Base-by-base conservation (phyloP, 2,888 invertebrate species). In the Automeris io region DNA sequence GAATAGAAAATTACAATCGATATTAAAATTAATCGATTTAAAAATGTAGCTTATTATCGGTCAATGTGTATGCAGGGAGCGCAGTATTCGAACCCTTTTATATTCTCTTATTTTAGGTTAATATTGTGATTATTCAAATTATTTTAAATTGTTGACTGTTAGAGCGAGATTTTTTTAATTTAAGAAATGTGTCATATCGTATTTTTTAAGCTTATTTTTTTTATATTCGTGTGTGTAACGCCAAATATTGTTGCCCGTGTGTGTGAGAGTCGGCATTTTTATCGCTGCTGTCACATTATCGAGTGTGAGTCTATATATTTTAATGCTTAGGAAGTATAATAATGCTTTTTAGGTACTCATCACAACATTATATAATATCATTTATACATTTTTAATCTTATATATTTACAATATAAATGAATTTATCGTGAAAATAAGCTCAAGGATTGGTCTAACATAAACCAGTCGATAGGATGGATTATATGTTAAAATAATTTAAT, bases 161-260 rank as follows among this genome's bases (percentile, higher is more conserved):
- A 51, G 51, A 50, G 57, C 48, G 63, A 61, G 59, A 51, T 50
- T 56, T 59, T 58, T 49, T 64, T 63, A 61, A 62, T 59, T 54
- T 51, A 54, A 58, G 57, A 45, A 32, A 37, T 53, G 75, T 74
- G 73, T 74, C 71, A 73, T 75, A 72, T 69, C 58, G 61, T 67
- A 57, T 58, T 49, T 51, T 49, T 55, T 62, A 61, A 64, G 41
- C 43, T 26, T 16, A 23, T 7, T 16, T 29, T 29, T 46, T 50
- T 53, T 49, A 51, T 51, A 46, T 45, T 42, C 35, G 43, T 47
- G 50, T 41, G 46, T 54, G 51, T 54, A 47, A 61, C 60, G 64
- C 67, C 63, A 62, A 66, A 61, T 58, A 53, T 26, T 39, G 34
- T 39, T 39, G 34, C 34, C 19, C 26, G 33, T 45, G 41, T 46